Percentiles rank a stretch among this genome's conserved stretches.
These are phyloP conservation scores for Campoplex capitator DNA, from an alignment of 2,888 invertebrate species.

Conservation along the genomic window DNA sequence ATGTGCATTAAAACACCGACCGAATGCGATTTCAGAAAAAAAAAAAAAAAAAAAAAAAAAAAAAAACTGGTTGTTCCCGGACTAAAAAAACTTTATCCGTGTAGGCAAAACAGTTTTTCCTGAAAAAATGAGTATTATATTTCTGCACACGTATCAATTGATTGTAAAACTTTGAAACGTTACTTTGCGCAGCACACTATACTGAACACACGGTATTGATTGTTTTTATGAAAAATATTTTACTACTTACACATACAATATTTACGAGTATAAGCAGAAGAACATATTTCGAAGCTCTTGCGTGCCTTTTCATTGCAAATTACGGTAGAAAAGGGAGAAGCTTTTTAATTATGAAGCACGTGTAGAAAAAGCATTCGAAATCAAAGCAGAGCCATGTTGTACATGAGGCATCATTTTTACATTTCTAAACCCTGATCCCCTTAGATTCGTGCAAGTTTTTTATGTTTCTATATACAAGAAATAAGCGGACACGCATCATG, in stretches of 20 bases:
- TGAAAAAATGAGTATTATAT: not conserved
- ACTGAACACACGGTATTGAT: not conserved
- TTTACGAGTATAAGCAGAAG: constrained; percentile 26
- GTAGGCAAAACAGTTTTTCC: not conserved
- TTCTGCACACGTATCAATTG: not conserved
- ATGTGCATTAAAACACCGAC: not conserved
- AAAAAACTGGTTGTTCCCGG: not conserved
- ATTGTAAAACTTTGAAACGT: constrained; percentile 11
- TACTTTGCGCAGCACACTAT: constrained; percentile 6
- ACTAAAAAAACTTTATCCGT: not conserved
- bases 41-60: no score
- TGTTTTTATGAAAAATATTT: not conserved
- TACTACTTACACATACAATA: not conserved
- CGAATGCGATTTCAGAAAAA: not conserved
- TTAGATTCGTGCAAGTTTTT: no score
- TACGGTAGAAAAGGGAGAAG: constrained; percentile 4
- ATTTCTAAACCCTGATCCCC: no score
- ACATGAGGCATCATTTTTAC: no score
- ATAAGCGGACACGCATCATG: no score
- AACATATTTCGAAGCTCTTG: constrained; percentile 12
- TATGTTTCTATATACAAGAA: no score
- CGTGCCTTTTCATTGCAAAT: constrained; percentile 30
- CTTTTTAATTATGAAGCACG: not conserved
- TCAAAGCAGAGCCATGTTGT: no score
- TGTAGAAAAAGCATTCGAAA: constrained; percentile 19